Evolutionary conservation across 2,888 invertebrate species (phyloP).

Genomic region (Acheta domesticus): DNA sequence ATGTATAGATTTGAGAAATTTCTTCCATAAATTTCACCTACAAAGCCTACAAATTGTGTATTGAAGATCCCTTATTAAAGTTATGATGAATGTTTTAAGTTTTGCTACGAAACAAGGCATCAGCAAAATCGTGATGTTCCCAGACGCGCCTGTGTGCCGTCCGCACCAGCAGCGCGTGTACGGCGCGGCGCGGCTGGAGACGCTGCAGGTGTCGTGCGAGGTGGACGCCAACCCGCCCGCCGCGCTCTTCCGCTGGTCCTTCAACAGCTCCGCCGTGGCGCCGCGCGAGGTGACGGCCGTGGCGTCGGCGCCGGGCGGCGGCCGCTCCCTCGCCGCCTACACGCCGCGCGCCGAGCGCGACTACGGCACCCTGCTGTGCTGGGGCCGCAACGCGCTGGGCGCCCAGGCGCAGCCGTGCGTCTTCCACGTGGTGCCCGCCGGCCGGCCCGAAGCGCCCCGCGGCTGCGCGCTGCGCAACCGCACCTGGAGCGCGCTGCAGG

Average conservation of each 20-base stretch:
- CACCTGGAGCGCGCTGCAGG: constrained; percentile 52
- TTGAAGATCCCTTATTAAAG: too few species aligned
- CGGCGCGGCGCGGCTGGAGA: constrained; percentile 40
- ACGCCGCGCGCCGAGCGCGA: constrained; percentile 44
- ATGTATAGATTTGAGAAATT: too few species aligned
- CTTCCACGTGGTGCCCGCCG: constrained; percentile 45
- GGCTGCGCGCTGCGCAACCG: constrained; percentile 52
- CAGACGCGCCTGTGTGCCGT: constrained; percentile 39
- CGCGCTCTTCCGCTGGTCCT: constrained; percentile 44
- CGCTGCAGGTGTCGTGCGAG: constrained; percentile 39
- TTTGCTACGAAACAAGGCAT: too few species aligned
- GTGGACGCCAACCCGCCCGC: constrained; percentile 48
- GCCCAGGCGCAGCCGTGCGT: constrained; percentile 40
- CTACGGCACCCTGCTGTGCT: constrained; percentile 40
- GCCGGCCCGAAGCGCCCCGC: constrained; percentile 45
- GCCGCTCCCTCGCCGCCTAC: constrained; percentile 44
- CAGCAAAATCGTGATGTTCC: too few species aligned
- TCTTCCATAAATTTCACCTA: too few species aligned
- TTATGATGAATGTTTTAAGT: too few species aligned
- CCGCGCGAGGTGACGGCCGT: constrained; percentile 36
- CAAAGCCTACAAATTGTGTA: too few species aligned
- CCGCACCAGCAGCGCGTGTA: constrained; percentile 39
- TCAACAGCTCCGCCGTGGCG: constrained; percentile 45
- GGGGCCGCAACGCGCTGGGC: constrained; percentile 39
- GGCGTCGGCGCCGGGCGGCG: constrained; percentile 41